Evolutionary conservation across 2,797 vertebrate genomes (phyloP), one percentile per base, ranked within the genome.

Genomic region (Nasua narica): DNA sequence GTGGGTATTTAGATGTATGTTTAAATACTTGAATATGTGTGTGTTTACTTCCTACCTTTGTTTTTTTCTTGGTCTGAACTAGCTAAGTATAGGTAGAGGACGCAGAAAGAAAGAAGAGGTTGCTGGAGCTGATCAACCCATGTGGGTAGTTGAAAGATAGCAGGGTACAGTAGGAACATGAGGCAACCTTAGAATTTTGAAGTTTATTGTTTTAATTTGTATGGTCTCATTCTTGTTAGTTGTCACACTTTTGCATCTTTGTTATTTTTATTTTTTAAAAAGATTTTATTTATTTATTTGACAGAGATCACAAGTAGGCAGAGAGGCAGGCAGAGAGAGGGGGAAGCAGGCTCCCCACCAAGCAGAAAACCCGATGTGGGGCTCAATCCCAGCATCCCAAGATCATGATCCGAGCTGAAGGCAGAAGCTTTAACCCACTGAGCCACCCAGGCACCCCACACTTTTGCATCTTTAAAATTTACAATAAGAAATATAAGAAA

Each of bases 381-480:
- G n/a, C n/a, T n/a, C n/a, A n/a, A n/a, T n/a, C n/a, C n/a, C n/a
- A n/a, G n/a, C n/a, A n/a, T n/a, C n/a, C n/a, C n/a, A n/a, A n/a
- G n/a, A n/a, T n/a, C n/a, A n/a, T n/a, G n/a, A n/a, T n/a, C n/a
- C n/a, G n/a, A n/a, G n/a, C n/a, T n/a, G n/a, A n/a, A n/a, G n/a
- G n/a, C n/a, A n/a, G n/a, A n/a, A n/a, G n/a, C n/a, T n/a, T n/a
- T n/a, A n/a, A n/a, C n/a, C n/a, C n/a, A n/a, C n/a, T n/a, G n/a
- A n/a, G n/a, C n/a, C n/a, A n/a, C n/a, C n/a, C n/a, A n/a, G n/a
- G n/a, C n/a, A n/a, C n/a, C n/a, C n/a, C 18, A 76, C 0, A 93
- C 15, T 52, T 93, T 91, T 65, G 35, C n/a, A 69, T 70, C 70
- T 94, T 94, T 90, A 69, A 88, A 88, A 50, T 92, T 92, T 85